Conservation (phyloP, 1,140 invertebrate genomes). For the Hesperophylax magnus region DNA sequence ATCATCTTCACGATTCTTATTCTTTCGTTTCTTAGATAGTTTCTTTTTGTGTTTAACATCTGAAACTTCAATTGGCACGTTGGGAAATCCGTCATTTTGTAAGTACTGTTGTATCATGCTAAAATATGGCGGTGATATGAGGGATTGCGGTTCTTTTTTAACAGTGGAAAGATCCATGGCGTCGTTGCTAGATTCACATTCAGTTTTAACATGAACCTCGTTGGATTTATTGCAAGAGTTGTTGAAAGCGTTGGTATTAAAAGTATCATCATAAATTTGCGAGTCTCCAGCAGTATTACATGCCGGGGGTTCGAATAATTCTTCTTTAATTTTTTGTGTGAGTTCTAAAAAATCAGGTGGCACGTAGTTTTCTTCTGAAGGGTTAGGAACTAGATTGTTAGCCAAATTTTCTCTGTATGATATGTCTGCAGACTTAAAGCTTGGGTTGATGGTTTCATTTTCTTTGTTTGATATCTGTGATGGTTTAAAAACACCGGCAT, state of each 20-base stretch:
- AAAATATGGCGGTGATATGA: no score
- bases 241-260: not conserved
- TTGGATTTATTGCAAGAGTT: not conserved
- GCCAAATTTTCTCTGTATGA: not conserved
- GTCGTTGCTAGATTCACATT: not conserved
- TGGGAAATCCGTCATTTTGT: not conserved
- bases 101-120: not conserved
- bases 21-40: not conserved
- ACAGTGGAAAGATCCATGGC: constrained; percentile 13
- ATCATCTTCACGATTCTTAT: not conserved
- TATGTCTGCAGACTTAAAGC: not conserved
- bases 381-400: not conserved
- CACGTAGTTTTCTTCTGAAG: not conserved
- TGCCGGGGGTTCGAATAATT: no score
- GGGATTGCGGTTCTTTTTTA: constrained; percentile 4
- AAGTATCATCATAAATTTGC: not conserved
- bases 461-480: not conserved
- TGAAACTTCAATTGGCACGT: not conserved
- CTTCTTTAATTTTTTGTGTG: no score
- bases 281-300: no score
- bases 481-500: not conserved
- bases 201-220: not conserved
- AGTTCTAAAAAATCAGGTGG: no score
- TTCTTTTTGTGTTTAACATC: not conserved
- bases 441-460: not conserved